phyloP scores from a whole-genome alignment of 2,888 invertebrate genomes.

The Frankliniella intonsa region DNA sequence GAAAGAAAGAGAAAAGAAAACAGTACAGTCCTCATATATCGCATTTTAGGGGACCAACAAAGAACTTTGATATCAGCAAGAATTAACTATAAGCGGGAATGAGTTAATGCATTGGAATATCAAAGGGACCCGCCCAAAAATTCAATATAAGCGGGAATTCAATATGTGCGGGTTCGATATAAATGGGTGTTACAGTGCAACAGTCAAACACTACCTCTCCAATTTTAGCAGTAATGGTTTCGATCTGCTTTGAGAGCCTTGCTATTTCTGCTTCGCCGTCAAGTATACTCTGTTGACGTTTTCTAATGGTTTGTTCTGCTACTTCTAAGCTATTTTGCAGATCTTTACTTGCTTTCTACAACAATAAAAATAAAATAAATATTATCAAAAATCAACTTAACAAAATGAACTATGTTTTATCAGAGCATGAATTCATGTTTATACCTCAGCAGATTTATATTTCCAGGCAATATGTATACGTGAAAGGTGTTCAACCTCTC shows the following conservation, averaged over 20 bases:
- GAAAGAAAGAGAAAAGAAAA: slow-evolving; percentile 10
- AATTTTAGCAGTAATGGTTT: slow-evolving; percentile 44
- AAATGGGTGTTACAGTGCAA: no score
- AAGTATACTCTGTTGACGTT: slow-evolving; percentile 53
- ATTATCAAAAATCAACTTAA: not conserved
- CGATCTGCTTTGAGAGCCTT: slow-evolving; percentile 32
- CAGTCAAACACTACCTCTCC: slow-evolving; percentile 57
- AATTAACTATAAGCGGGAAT: no score
- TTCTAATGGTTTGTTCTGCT: slow-evolving; percentile 56
- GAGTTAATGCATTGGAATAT: no score
- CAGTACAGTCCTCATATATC: not conserved
- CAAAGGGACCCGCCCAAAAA: no score
- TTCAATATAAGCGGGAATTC: no score
- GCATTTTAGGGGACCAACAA: not conserved
- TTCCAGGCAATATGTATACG: slow-evolving; percentile 70
- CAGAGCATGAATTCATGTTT: not conserved
- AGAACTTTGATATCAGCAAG: no score
- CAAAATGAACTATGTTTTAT: not conserved
- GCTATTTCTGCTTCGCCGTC: slow-evolving; percentile 53
- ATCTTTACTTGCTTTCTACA: slow-evolving; percentile 51
- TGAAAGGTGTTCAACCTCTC: slow-evolving; percentile 77
- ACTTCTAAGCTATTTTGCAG: slow-evolving; percentile 53
- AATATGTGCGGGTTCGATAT: no score
- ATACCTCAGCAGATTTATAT: slow-evolving; percentile 55
- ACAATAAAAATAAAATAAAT: slow-evolving; percentile 33